Conservation (phyloP, 2,888 invertebrate species). For the Dorcus parallelipipedus region DNA sequence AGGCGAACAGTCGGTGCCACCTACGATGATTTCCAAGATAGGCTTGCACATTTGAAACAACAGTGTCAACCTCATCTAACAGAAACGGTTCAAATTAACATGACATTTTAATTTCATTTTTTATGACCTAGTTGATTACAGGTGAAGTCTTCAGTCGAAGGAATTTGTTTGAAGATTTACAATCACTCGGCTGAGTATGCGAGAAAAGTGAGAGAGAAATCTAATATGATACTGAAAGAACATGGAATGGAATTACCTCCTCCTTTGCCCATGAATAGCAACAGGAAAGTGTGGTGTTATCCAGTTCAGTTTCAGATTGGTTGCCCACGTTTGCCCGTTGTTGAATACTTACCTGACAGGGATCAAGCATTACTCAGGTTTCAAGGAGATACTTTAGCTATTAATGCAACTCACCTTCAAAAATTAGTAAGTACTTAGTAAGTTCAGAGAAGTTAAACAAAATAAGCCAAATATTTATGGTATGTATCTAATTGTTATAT, state of each 20-base stretch:
- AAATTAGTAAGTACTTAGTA: constrained; percentile 66
- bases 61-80: constrained; percentile 95
- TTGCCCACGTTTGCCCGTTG: constrained; percentile 78
- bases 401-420: constrained; percentile 85
- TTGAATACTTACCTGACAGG: constrained; percentile 83
- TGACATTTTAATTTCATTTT: neutral
- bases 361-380: constrained; percentile 84
- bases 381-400: constrained; percentile 80
- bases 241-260: constrained; percentile 67
- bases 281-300: constrained; percentile 93
- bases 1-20: constrained; percentile 89
- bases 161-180: constrained; percentile 91
- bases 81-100: constrained; percentile 63
- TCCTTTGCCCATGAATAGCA: constrained; percentile 62
- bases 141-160: constrained; percentile 88
- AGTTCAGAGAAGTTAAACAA: neutral
- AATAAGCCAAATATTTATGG: too few relatives aligned
- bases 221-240: constrained; percentile 80
- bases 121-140: constrained; percentile 14
- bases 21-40: constrained; percentile 88
- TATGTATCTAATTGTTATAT: too few relatives aligned
- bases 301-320: constrained; percentile 87
- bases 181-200: constrained; percentile 89
- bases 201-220: constrained; percentile 84
- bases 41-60: constrained; percentile 85